Percentiles rank a stretch among this genome's conserved stretches.
phyloP scores from a whole-genome alignment of 2,113 vertebrate species.

The Dryoscopus gambensis region DNA sequence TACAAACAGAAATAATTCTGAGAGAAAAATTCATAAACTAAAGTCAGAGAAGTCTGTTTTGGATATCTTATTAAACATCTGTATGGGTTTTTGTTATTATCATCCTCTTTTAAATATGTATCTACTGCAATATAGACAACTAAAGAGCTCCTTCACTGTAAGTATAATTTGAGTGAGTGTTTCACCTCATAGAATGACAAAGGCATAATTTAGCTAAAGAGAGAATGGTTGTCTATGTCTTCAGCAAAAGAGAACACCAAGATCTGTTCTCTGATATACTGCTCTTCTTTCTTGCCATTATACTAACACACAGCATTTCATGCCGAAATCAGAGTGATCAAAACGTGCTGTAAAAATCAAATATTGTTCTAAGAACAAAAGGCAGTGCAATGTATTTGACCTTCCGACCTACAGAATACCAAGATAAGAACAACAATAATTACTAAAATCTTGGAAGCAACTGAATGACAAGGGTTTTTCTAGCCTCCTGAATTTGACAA shows the following conservation, averaged over 20 bases:
- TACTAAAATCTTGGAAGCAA: neutral
- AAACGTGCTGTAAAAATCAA: neutral
- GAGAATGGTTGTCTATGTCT: neutral
- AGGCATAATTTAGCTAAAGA: neutral
- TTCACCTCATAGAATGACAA: neutral
- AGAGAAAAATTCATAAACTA: neutral
- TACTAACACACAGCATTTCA: neutral
- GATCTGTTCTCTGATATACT: neutral
- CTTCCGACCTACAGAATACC: neutral
- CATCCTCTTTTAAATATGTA: neutral
- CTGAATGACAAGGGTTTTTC: neutral
- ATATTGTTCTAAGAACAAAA: neutral
- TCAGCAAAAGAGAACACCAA: neutral
- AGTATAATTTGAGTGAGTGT: neutral
- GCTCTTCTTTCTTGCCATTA: neutral
- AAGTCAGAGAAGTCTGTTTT: neutral
- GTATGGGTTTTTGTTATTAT: neutral
- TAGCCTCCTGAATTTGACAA: neutral
- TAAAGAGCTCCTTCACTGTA: neutral
- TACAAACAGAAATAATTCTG: neutral
- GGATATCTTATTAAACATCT: neutral
- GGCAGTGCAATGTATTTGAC: neutral
- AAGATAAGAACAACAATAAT: neutral
- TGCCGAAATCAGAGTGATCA: neutral
- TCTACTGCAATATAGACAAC: neutral